phyloP scores from a whole-genome alignment of 2,113 vertebrate genomes.

The Cynoglossus semilaevis region DNA sequence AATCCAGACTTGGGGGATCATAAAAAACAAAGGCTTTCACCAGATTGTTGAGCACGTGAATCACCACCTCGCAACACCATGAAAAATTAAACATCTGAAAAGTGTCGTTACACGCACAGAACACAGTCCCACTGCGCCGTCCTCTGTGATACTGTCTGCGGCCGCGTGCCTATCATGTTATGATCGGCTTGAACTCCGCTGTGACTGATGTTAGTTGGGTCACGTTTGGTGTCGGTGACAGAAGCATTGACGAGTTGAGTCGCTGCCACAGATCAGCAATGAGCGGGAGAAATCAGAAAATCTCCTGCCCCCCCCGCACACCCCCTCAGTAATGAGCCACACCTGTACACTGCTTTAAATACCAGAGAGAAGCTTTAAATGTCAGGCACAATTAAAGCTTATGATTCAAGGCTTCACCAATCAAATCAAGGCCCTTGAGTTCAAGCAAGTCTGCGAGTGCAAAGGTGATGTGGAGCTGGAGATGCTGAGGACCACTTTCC shows the following conservation, averaged over 20 bases:
- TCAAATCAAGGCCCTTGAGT: constrained; percentile 78
- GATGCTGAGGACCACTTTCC: constrained; percentile 46
- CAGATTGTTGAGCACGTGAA: constrained; percentile 76
- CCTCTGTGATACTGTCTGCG: constrained; percentile 9
- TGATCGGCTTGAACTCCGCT: constrained; percentile 43
- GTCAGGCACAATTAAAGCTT: constrained; percentile 85
- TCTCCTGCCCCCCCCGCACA: constrained; percentile 55
- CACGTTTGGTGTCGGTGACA: constrained; percentile 51
- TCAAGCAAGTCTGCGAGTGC: constrained; percentile 64
- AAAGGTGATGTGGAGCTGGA: constrained; percentile 53
- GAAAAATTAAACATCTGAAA: constrained; percentile 2
- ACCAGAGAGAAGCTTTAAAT: constrained; percentile 82
- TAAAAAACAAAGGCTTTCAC: constrained; percentile 87
- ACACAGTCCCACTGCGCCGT: constrained; percentile 5
- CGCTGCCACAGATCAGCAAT: constrained; percentile 46
- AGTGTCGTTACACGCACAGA: not conserved
- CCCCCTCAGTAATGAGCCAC: constrained; percentile 79
- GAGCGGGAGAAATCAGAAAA: constrained; percentile 63
- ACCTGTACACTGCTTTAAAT: constrained; percentile 84
- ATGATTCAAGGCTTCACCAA: constrained; percentile 80
- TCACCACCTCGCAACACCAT: constrained; percentile 7
- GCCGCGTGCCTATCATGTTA: constrained; percentile 25
- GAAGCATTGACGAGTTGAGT: constrained; percentile 66
- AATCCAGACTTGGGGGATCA: constrained; percentile 74
- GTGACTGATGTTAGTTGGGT: constrained; percentile 54